These are phyloP conservation scores for Gastracanthus pulcherrimus DNA, from an alignment of 2,888 invertebrate species.

Conservation along the genomic window DNA sequence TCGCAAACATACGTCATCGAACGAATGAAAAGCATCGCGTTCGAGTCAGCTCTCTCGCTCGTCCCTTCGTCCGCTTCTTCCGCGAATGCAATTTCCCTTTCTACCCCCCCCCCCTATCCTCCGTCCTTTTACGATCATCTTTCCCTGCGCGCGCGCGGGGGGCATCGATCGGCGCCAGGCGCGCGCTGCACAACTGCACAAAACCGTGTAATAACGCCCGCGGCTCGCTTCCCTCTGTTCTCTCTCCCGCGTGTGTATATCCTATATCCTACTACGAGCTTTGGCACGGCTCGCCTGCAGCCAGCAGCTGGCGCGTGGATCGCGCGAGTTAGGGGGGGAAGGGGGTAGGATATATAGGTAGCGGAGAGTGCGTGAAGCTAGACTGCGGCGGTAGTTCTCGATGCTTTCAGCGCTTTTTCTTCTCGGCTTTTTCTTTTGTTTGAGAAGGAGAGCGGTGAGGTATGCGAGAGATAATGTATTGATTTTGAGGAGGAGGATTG, in stretches of 20 bases:
- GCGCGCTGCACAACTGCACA: not conserved
- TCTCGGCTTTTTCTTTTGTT: too few relatives aligned
- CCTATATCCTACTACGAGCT: not conserved
- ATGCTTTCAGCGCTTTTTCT: too few relatives aligned
- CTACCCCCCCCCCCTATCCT: not conserved
- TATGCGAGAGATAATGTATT: too few relatives aligned
- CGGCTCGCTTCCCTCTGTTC: not conserved
- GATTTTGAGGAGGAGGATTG: too few relatives aligned
- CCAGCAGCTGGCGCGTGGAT: too few relatives aligned
- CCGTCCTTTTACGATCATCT: constrained; percentile 30
- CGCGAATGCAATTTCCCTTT: constrained; percentile 39
- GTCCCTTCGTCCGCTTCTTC: not conserved
- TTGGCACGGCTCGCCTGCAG: not conserved
- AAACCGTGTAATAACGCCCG: constrained; percentile 3
- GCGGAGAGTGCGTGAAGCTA: too few relatives aligned
- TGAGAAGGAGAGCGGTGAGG: too few relatives aligned
- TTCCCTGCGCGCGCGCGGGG: not conserved
- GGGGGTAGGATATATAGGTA: too few relatives aligned
- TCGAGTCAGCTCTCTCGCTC: not conserved
- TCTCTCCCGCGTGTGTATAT: not conserved
- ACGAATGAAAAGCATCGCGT: too few relatives aligned
- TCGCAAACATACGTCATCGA: constrained; percentile 1
- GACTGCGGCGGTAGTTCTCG: too few relatives aligned
- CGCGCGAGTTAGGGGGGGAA: too few relatives aligned
- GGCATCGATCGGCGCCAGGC: not conserved